A percentile compares a stretch with the other conserved stretches of the same genome.
Conservation (phyloP, 2,113 vertebrate genomes). For the Eupsittula cactorum region DNA sequence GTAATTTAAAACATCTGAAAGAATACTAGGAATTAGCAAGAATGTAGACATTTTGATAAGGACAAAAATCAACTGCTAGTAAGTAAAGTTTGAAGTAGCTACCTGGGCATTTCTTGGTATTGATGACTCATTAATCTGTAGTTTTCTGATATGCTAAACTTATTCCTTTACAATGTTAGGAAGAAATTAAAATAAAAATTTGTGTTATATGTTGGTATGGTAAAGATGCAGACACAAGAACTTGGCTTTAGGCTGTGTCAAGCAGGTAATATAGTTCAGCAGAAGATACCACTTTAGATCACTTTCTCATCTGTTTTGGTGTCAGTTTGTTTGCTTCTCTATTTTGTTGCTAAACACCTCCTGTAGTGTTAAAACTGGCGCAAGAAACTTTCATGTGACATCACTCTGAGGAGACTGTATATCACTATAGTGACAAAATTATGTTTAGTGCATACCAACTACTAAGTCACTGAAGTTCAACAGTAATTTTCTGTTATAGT, state of each 20-base stretch:
- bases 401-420: background rate
- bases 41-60: background rate
- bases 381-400: background rate
- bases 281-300: background rate
- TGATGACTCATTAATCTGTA: background rate
- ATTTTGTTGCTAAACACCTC: background rate
- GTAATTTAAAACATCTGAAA: background rate
- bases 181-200: background rate
- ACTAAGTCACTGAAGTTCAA: background rate
- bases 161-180: background rate
- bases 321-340: background rate
- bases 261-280: background rate
- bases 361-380: background rate
- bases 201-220: rapidly evolving
- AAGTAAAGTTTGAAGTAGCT: background rate
- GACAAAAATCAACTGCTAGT: background rate
- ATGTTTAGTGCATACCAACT: background rate
- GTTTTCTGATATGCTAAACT: background rate
- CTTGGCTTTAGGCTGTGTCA: background rate
- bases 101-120: background rate
- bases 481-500: background rate
- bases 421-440: background rate
- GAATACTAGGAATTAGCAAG: background rate
- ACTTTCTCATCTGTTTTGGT: background rate
- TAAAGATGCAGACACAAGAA: background rate